Base-by-base conservation (phyloP, 2,113 vertebrate genomes). In the Pelusios castaneus region DNA sequence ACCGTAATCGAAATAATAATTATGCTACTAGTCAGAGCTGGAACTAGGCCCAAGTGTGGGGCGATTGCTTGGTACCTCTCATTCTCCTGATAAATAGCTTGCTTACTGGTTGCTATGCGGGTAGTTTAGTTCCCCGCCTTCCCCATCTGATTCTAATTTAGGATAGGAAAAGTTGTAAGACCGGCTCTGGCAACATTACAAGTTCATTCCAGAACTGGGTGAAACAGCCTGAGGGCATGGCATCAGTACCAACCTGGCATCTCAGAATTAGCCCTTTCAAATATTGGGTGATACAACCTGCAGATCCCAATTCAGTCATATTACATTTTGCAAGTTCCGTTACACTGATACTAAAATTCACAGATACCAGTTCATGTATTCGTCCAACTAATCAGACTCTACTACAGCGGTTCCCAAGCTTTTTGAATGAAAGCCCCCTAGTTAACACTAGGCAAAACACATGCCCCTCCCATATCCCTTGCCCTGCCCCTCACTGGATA, bases 211-310 rank as follows among this genome's bases (percentile, higher is more conserved):
- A 83, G 43, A 82, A 56, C 34, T 56, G 90, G 56, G 90, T 92
- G 95, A 96, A 96, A 95, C 87, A 88, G 93, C 91, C 85, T 49
- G 82, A 85, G 91, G 88, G 49, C 22, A 52, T 60, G 75, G 70
- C 92, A 43, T 31, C 75, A 84, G 80, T 10, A 5, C 87, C 93
- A 63, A 52, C 85, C 63, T 80, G 85, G 82, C 80, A 94, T 95
- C 89, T 54, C 77, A n/a, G n/a, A n/a, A n/a, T n/a, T n/a, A 56
- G 89, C 88, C 82, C 80, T 91, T 70, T 58, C 54, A 82, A 81
- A 92, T 93, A 93, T 78, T 96, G n/a, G 95, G 95, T 75, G 25
- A 52, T 87, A 76, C 88, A 87, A n/a, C n/a, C n/a, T n/a, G n/a
- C n/a, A n/a, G n/a, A n/a, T n/a, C 73, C 49, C 84, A 3, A 51